Base-by-base conservation (phyloP, 1,140 invertebrate genomes). In the Fopius arisanus region DNA sequence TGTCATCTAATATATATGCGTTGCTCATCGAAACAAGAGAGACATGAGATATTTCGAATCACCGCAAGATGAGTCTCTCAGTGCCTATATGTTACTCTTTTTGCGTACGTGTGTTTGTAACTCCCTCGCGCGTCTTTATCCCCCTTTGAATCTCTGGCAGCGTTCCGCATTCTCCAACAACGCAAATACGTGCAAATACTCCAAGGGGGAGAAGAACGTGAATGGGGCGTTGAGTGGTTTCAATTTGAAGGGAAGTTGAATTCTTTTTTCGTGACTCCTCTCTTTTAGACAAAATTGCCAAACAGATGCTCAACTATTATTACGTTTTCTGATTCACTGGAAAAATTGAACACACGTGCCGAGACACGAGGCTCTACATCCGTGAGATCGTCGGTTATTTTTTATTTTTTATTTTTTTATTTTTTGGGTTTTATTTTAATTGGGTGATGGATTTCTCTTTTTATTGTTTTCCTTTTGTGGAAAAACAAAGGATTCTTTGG, bases 181-280 rank as follows among this genome's bases (percentile, higher is more conserved):
- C 29, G 62, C 29, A 16, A n/a, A 65, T 65, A 65, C 62, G 62
- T 65, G 62, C 62, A 65, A 65, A 65, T 65, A 65, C 29, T 65
- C 62, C 62, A 29, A 33, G 26, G 54, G 54, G 54, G 19, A 12
- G 33, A 54, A 65, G 16, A 65, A 65, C 62, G 62, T 65, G 62
- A 33, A 65, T 65, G 28, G 62, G 62, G 62, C 28, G 28, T 65
- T 33, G 62, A 65, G 62, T 65, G 62, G 62, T 65, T 65, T 65
- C 62, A 65, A 65, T 65, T 65, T 65, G 62, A 65, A 65, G 29
- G 62, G 28, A 62, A 62, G 43, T 51, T 51, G n/a, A n/a, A 19
- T 51, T 51, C 3, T 51, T 51, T 51, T 21, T 19, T 51, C 43
- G 5, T 51, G n/a, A 5, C 43, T 51, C 19, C 54, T 59, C 54